Conservation (phyloP, 2,797 vertebrate genomes). For the Nyctalus aviator region DNA sequence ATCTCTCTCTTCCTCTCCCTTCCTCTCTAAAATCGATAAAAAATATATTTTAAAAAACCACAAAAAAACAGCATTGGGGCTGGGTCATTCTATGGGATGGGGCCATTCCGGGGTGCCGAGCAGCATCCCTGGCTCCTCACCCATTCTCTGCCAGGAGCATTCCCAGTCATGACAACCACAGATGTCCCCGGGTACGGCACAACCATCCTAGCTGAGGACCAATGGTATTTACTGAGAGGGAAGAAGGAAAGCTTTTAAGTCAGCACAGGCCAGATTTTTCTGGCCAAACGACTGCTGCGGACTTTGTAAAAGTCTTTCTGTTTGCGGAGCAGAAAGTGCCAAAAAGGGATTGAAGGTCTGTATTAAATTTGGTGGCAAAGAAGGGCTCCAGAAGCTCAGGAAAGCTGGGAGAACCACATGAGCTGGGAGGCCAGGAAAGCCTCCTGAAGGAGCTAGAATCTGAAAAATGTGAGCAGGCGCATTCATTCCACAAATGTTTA, state of each 20-base stretch:
- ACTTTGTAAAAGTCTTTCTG: neutral
- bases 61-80: neutral
- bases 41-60: too few relatives aligned
- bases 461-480: neutral
- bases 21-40: too few relatives aligned
- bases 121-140: neutral
- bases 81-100: neutral
- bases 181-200: neutral
- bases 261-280: neutral
- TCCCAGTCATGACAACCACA: neutral
- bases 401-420: accelerated
- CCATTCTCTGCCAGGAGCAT: neutral
- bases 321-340: neutral
- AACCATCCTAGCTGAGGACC: too few relatives aligned
- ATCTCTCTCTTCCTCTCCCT: too few relatives aligned
- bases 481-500: neutral
- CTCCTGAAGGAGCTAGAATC: neutral
- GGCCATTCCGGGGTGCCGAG: neutral
- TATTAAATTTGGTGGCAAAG: neutral
- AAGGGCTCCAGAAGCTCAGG: neutral
- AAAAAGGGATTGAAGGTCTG: neutral
- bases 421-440: neutral
- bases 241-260: neutral
- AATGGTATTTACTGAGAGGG: neutral
- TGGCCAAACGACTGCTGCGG: neutral